Conservation (phyloP, 2,888 invertebrate genomes). For the Acleris emargana region DNA sequence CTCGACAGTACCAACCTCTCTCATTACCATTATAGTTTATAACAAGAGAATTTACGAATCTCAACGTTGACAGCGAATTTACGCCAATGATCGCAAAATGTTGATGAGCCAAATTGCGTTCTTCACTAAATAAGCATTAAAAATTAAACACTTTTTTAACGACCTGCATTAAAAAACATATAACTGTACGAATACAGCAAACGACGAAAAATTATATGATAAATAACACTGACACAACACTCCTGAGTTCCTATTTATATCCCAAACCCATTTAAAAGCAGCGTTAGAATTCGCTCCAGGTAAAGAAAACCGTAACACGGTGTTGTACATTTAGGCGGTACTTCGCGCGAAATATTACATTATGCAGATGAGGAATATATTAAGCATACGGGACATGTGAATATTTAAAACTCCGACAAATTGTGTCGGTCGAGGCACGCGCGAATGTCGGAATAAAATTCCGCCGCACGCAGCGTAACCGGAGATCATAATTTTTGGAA, state of each 20-base stretch:
- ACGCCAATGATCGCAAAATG: too few relatives aligned
- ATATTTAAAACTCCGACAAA: slow-evolving; percentile 72
- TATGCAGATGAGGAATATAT: slow-evolving; percentile 72
- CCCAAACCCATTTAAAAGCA: slow-evolving; percentile 23
- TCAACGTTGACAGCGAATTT: too few relatives aligned
- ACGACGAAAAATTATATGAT: too few relatives aligned
- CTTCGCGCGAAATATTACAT: slow-evolving; percentile 64
- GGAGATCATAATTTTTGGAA: slow-evolving; percentile 68
- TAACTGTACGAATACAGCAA: too few relatives aligned
- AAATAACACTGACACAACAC: background rate
- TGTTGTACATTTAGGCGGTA: slow-evolving; percentile 53
- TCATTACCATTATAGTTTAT: too few relatives aligned
- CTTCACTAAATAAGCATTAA: too few relatives aligned
- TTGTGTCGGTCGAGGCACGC: slow-evolving; percentile 56
- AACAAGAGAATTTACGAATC: too few relatives aligned
- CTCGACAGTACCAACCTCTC: too few relatives aligned
- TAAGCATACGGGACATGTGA: slow-evolving; percentile 67
- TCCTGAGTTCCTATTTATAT: slow-evolving; percentile 10
- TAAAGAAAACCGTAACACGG: slow-evolving; percentile 48
- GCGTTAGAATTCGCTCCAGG: slow-evolving; percentile 35
- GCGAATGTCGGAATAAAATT: slow-evolving; percentile 54
- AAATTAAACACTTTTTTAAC: too few relatives aligned
- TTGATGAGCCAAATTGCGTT: too few relatives aligned
- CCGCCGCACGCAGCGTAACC: slow-evolving; percentile 43
- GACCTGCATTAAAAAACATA: too few relatives aligned